Percentiles rank a stretch among this genome's conserved stretches.
phyloP scores from a whole-genome alignment of 2,888 invertebrate species.

The Neoscelio sp. region DNA sequence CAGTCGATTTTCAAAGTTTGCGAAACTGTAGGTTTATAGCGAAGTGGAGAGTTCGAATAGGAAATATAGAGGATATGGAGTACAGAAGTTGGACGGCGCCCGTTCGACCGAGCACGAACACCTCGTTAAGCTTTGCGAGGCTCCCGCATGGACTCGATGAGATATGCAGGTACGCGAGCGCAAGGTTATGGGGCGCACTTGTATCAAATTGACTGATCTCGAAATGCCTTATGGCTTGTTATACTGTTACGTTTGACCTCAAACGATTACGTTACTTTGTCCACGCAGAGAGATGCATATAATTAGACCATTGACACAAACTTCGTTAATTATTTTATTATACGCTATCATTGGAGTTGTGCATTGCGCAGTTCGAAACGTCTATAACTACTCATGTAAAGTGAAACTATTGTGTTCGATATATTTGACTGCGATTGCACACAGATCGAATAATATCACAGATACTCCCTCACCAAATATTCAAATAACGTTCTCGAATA shows the following conservation, averaged over 20 bases:
- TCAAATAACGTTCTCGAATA: too few relatives aligned
- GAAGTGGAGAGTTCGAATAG: background rate
- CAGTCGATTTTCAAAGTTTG: too few relatives aligned
- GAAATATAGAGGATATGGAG: background rate
- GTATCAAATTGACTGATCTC: constrained; percentile 29
- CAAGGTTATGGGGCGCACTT: constrained; percentile 8
- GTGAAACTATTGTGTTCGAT: too few relatives aligned
- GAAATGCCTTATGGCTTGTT: constrained; percentile 22
- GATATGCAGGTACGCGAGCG: constrained; percentile 13
- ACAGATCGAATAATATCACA: too few relatives aligned
- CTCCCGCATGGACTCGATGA: constrained; percentile 4
- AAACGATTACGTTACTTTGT: constrained; percentile 7
- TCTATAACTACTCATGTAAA: too few relatives aligned
- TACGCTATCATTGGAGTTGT: too few relatives aligned
- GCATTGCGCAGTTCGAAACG: too few relatives aligned
- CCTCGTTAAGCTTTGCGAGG: constrained; percentile 11
- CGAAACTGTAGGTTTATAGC: constrained; percentile 1
- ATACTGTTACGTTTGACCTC: constrained; percentile 19
- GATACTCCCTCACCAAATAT: too few relatives aligned
- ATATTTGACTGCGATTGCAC: too few relatives aligned
- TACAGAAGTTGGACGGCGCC: constrained; percentile 10
- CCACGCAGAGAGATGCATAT: background rate
- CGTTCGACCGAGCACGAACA: constrained; percentile 24
- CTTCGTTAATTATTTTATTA: too few relatives aligned
- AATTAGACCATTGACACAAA: too few relatives aligned